phyloP scores from a whole-genome alignment of 1,140 invertebrate species.

The Cryptotermes secundus region DNA sequence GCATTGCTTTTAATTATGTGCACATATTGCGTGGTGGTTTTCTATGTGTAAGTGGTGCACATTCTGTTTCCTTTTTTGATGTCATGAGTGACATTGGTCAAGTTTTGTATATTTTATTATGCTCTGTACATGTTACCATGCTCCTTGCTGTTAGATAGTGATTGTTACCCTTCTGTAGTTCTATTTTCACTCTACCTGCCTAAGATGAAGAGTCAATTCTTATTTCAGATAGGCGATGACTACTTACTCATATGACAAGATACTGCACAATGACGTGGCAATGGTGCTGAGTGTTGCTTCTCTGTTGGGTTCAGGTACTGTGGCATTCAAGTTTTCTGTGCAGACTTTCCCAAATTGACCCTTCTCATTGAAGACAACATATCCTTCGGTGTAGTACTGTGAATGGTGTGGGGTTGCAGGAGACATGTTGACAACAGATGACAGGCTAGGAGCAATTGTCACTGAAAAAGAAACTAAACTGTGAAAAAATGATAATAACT shows the following conservation, averaged over 20 bases:
- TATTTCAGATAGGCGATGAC: too few relatives aligned
- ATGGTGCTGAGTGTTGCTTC: slow-evolving; percentile 62
- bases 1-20: too few relatives aligned
- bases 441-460: slow-evolving; percentile 67
- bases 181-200: too few relatives aligned
- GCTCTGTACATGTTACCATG: too few relatives aligned
- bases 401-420: slow-evolving; percentile 62
- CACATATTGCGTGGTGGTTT: too few relatives aligned
- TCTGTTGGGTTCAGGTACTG: slow-evolving; percentile 53
- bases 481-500: not conserved
- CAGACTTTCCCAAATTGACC: slow-evolving; percentile 79
- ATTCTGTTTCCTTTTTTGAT: too few relatives aligned
- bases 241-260: slow-evolving; percentile 71
- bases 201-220: too few relatives aligned
- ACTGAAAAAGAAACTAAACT: slow-evolving; percentile 55
- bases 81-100: too few relatives aligned
- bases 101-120: too few relatives aligned
- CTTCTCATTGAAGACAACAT: slow-evolving; percentile 79
- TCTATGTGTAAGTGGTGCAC: too few relatives aligned
- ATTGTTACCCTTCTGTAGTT: too few relatives aligned
- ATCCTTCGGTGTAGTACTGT: slow-evolving; percentile 70
- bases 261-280: slow-evolving; percentile 72
- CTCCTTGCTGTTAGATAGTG: too few relatives aligned
- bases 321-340: slow-evolving; percentile 66
- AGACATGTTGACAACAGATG: slow-evolving; percentile 55